Base-by-base conservation (phyloP, 1,140 invertebrate species). In the Drosophila tsacasi region DNA sequence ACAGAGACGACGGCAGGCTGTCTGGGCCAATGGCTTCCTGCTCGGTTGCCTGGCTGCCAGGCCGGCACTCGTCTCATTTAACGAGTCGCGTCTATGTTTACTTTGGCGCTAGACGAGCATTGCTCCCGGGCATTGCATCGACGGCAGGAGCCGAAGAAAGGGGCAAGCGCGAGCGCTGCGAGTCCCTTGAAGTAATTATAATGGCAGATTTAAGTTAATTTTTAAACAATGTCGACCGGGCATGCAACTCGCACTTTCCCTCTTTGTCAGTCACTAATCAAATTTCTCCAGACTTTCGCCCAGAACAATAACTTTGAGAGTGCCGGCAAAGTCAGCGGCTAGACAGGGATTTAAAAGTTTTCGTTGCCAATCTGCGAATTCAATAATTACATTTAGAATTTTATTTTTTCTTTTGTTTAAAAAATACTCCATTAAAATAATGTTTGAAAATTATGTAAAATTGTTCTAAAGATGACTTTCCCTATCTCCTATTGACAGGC, bases 1-100 rank as follows among this genome's bases (percentile, higher is more conserved):
- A 78, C 76, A 82, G 69, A 83, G 68, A 69, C 74, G 76, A 57
- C 75, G 69, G 47, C 71, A 68, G 82, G 49, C 75, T 72, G 83
- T 58, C 83, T 85, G 62, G 40, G 47, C 55, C 37, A 17, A 44
- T 57, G 46, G 55, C 25, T 67, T 73, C 44, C 60, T 57, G 54
- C 35, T 57, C 37, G 44, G 46, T 35, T 55, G 63, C n/a, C 35
- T 68, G 71, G 62, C 19, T 77, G 76, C 37, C 60, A 67, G 32
- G 37, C 46, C 39, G 58, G 59, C 46, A 69, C 74, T 75, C 67
- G 59, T 73, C 67, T 85, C 85, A 80, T 90, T 90, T 85, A 90
- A 90, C 89, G 85, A 90, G 82, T 82, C 76, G 72, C 79, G 86
- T 90, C 85, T 85, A 80, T 90, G 86, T 90, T 90, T 85, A 85